Evolutionary conservation across 2,113 vertebrate species (phyloP).

Genomic region (Ciconia stormi): DNA sequence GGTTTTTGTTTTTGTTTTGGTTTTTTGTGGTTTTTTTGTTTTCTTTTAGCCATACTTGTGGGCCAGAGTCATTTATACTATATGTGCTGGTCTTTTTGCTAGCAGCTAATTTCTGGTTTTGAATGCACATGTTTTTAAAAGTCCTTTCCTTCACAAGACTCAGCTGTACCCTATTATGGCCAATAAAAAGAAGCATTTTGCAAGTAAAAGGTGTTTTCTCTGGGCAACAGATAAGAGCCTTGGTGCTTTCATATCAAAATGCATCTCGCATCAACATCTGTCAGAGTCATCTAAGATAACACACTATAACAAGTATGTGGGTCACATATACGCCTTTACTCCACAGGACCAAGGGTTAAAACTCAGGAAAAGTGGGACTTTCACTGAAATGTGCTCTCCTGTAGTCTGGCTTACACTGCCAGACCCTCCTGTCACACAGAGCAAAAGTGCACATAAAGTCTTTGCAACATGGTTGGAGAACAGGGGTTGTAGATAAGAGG

Average conservation of each 20-base stretch:
- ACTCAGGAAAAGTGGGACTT: neutral
- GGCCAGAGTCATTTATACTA: neutral
- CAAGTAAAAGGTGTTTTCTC: neutral
- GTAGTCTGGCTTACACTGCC: neutral
- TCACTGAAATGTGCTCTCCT: neutral
- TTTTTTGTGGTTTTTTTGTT: too few species aligned
- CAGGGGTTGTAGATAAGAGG: neutral
- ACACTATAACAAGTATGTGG: neutral
- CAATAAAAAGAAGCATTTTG: neutral
- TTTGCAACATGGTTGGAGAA: neutral
- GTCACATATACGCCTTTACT: neutral
- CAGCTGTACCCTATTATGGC: neutral
- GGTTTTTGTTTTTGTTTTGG: neutral
- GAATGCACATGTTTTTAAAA: neutral
- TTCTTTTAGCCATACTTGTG: neutral
- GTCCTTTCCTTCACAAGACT: neutral
- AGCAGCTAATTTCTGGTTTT: neutral
- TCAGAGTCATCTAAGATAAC: neutral
- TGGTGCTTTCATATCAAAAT: neutral
- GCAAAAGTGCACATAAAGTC: neutral
- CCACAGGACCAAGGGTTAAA: neutral
- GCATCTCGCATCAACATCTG: neutral
- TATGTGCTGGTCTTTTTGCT: neutral
- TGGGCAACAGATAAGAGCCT: neutral
- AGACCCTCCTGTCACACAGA: neutral